Percentiles rank a stretch among this genome's conserved stretches.
phyloP scores from a whole-genome alignment of 1,140 invertebrate genomes.

The Drosophila novamexicana region DNA sequence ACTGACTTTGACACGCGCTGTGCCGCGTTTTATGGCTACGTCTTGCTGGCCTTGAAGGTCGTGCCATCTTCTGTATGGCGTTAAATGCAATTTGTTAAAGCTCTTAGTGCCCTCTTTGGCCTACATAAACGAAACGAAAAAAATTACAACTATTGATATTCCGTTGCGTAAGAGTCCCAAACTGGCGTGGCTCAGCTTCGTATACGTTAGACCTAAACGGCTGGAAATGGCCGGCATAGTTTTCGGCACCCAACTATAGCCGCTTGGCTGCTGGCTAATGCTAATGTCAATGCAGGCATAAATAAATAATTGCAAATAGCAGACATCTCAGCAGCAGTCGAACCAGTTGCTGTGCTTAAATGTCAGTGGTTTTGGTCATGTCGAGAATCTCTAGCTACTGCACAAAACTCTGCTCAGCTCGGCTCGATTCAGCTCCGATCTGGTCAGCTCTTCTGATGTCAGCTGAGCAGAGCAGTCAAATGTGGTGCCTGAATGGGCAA shows the following conservation, averaged over 20 bases:
- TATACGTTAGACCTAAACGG: constrained; percentile 23
- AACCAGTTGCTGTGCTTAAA: constrained; percentile 71
- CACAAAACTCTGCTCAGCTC: not conserved
- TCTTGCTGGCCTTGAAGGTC: constrained; percentile 70
- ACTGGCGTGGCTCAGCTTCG: constrained; percentile 28
- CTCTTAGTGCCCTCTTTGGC: constrained; percentile 2
- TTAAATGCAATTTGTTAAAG: constrained; percentile 39
- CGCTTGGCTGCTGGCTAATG: constrained; percentile 51
- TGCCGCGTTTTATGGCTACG: constrained; percentile 61
- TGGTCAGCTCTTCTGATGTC: not conserved
- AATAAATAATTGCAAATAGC: constrained; percentile 78
- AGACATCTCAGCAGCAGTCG: constrained; percentile 35
- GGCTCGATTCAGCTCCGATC: not conserved
- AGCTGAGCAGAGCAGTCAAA: constrained; percentile 13
- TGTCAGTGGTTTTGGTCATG: constrained; percentile 77
- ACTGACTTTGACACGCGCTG: constrained; percentile 55
- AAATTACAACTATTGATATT: constrained; percentile 25
- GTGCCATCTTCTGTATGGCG: constrained; percentile 60
- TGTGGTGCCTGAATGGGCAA: constrained; percentile 5
- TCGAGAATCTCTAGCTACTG: constrained; percentile 56
- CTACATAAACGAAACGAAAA: not conserved
- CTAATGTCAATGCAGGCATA: constrained; percentile 83
- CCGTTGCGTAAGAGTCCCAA: constrained; percentile 46
- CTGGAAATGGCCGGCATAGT: constrained; percentile 38
- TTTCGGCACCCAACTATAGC: constrained; percentile 41